Evolutionary conservation across 2,113 vertebrate genomes (phyloP).

Genomic region (Poecile atricapillus): DNA sequence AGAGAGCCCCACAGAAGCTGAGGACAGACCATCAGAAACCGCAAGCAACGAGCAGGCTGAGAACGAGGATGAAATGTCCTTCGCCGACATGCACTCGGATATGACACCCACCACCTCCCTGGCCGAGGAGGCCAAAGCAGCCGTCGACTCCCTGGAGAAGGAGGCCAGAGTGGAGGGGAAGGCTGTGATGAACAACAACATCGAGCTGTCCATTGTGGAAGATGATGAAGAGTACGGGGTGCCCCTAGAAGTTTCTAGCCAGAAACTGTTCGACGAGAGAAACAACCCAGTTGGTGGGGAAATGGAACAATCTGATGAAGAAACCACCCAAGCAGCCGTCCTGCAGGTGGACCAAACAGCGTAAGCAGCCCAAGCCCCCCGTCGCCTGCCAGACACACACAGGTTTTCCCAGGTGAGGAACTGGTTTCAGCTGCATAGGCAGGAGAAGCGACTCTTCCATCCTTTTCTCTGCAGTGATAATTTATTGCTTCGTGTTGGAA

Average conservation of each 20-base stretch:
- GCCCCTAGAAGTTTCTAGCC: slow-evolving; percentile 45
- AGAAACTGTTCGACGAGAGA: slow-evolving; percentile 55
- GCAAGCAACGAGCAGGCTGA: background rate
- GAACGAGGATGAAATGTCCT: slow-evolving; percentile 55
- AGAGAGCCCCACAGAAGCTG: slow-evolving; percentile 55
- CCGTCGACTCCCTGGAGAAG: slow-evolving; percentile 13
- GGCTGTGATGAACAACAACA: slow-evolving; percentile 58
- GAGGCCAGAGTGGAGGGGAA: slow-evolving; percentile 36
- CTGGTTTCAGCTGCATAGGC: background rate
- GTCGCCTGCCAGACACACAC: rapidly evolving
- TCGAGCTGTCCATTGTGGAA: slow-evolving; percentile 76
- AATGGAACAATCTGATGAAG: slow-evolving; percentile 48
- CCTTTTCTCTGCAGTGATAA: background rate
- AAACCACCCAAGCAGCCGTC: slow-evolving; percentile 50
- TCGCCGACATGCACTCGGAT: slow-evolving; percentile 64
- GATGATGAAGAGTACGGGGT: slow-evolving; percentile 60
- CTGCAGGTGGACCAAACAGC: slow-evolving; percentile 71
- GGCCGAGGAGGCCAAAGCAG: slow-evolving; percentile 37
- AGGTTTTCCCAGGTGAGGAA: background rate
- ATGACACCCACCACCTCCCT: slow-evolving; percentile 56
- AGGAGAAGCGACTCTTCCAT: background rate
- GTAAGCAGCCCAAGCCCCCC: background rate
- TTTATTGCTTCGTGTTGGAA: background rate
- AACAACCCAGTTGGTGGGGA: background rate
- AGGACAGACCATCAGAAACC: slow-evolving; percentile 36